These are phyloP conservation scores for Tuberolachnus salignus DNA, from an alignment of 2,888 invertebrate species.

Conservation along the genomic window DNA sequence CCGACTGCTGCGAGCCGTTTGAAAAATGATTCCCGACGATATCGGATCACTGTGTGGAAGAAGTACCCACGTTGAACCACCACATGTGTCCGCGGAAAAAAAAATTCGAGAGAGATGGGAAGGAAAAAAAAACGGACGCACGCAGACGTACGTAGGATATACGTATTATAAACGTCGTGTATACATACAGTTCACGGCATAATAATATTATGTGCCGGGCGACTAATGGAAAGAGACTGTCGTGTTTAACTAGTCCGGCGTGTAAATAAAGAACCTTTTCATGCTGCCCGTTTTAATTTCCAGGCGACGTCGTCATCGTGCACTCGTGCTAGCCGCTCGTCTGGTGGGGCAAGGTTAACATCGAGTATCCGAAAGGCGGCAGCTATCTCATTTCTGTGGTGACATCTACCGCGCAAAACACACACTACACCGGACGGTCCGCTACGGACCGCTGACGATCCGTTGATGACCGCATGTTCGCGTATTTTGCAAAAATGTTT, in stretches of 20 bases:
- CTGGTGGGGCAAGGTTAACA: slow-evolving; percentile 36
- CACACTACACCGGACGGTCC: background rate
- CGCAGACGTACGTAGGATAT: background rate
- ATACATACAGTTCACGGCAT: background rate
- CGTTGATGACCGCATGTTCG: background rate
- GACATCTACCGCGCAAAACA: slow-evolving; percentile 30
- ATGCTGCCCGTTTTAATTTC: slow-evolving; percentile 31
- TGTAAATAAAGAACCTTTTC: slow-evolving; percentile 41
- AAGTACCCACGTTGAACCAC: background rate
- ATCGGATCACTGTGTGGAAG: background rate
- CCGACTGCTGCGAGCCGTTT: background rate
- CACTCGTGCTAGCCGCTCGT: background rate
- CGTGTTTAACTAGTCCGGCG: slow-evolving; percentile 42
- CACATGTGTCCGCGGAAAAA: slow-evolving; percentile 31
- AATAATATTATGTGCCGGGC: background rate
- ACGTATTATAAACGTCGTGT: background rate
- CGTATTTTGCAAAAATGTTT: too few relatives aligned
- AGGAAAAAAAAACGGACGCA: background rate
- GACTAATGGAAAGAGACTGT: slow-evolving; percentile 23
- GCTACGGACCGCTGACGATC: background rate
- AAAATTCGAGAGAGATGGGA: background rate
- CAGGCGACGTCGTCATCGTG: background rate
- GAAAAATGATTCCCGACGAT: background rate
- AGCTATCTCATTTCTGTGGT: background rate
- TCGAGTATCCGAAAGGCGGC: background rate